These are phyloP conservation scores for Lophotis ruficrista DNA, from an alignment of 2,113 vertebrate species.

Conservation along the genomic window DNA sequence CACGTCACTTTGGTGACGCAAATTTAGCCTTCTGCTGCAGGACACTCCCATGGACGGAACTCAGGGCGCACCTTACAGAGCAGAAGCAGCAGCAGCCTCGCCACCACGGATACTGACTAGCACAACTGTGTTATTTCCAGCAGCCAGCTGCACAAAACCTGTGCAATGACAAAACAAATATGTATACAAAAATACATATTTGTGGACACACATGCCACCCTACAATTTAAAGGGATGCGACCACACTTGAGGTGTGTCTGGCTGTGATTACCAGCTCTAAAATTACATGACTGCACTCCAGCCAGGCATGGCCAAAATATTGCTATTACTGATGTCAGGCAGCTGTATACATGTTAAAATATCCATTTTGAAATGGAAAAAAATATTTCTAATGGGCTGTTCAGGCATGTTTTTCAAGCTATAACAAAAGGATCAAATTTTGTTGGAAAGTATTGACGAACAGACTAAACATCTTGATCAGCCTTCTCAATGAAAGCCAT, in stretches of 20 bases:
- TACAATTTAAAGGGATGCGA: not conserved
- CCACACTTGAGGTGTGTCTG: not conserved
- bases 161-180: not conserved
- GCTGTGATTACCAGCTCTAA: not conserved
- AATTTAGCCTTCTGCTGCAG: not conserved
- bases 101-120: not conserved
- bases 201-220: not conserved
- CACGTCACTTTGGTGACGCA: not conserved
- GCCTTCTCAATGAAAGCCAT: not conserved
- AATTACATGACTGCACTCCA: not conserved
- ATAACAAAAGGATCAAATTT: not conserved
- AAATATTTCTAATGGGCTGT: not conserved
- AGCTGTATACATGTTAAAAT: fast-evolving
- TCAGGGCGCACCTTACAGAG: not conserved
- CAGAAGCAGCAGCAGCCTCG: not conserved
- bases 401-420: not conserved
- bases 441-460: not conserved
- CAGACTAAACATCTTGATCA: fast-evolving
- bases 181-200: too few species aligned
- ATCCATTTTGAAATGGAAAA: not conserved
- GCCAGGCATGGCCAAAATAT: not conserved
- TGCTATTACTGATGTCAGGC: not conserved
- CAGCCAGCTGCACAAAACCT: not conserved
- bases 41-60: not conserved
- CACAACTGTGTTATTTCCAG: not conserved